Conservation (phyloP, 1,140 invertebrate species). For the Ceratoteleas bidentatus region DNA sequence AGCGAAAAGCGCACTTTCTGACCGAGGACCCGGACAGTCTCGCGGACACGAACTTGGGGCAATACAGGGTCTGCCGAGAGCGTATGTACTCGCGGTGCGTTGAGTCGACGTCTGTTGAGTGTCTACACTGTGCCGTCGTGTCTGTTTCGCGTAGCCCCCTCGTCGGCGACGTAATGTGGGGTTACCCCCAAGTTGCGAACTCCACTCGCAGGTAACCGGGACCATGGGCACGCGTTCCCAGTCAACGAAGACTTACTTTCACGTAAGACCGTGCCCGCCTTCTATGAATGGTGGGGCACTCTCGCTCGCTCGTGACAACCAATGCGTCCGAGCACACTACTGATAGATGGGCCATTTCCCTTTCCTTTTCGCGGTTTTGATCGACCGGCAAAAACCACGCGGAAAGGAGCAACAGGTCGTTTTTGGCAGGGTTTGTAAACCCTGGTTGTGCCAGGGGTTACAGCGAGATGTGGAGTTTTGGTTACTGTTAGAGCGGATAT, state of each 20-base stretch:
- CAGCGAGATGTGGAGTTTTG: too few relatives aligned
- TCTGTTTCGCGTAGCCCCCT: conserved; percentile 67
- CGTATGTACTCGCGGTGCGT: conserved; percentile 62
- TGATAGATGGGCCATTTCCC: conserved; percentile 46
- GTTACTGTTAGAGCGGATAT: too few relatives aligned
- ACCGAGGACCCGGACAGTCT: conserved; percentile 3
- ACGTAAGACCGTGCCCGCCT: conserved; percentile 71
- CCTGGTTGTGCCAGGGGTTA: too few relatives aligned
- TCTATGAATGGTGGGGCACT: conserved; percentile 66
- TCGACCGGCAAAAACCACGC: conserved; percentile 4
- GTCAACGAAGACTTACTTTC: conserved; percentile 79
- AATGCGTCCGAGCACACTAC: conserved; percentile 59
- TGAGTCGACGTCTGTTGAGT: conserved; percentile 70
- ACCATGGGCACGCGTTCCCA: conserved; percentile 74
- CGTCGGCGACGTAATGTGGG: conserved; percentile 65
- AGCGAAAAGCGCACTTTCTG: not conserved
- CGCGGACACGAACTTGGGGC: conserved; percentile 33
- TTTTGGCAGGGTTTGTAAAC: too few relatives aligned
- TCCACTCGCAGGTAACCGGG: conserved; percentile 60
- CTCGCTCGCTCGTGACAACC: conserved; percentile 44
- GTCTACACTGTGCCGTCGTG: conserved; percentile 66
- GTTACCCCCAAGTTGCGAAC: conserved; percentile 66
- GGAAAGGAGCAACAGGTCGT: not conserved
- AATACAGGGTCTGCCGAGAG: conserved; percentile 11
- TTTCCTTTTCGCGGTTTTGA: conserved; percentile 40